Conservation (phyloP, 2,797 vertebrate species). For the Intellagama lesueurii region DNA sequence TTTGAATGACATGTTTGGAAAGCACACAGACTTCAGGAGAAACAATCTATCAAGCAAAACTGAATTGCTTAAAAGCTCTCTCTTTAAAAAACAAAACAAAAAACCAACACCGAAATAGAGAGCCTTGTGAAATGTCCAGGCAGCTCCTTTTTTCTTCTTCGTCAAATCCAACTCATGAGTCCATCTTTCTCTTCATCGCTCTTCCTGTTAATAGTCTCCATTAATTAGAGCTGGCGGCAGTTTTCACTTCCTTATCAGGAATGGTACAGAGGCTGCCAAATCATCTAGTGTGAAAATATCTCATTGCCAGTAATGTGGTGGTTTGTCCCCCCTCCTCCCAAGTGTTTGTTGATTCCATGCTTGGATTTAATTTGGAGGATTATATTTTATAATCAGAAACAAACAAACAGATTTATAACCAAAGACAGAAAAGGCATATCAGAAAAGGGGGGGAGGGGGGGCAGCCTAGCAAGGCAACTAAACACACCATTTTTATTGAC, state of each 20-base stretch:
- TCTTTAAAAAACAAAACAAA: neutral
- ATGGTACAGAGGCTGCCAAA: conserved; percentile 77
- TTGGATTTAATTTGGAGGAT: conserved; percentile 79
- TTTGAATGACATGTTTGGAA: conserved; percentile 56
- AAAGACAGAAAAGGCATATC: conserved; percentile 74
- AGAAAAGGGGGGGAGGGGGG: conserved; percentile 72
- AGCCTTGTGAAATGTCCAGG: conserved; percentile 57
- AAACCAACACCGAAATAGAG: conserved; percentile 19
- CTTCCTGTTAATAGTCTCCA: conserved; percentile 73
- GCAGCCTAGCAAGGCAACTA: conserved; percentile 81
- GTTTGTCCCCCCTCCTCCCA: conserved; percentile 66
- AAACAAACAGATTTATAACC: conserved; percentile 88
- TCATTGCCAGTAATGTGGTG: conserved; percentile 70
- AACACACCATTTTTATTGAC: conserved; percentile 99
- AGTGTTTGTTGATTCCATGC: conserved; percentile 81
- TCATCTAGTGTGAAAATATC: conserved; percentile 79
- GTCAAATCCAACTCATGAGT: conserved; percentile 75
- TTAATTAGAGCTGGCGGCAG: conserved; percentile 82
- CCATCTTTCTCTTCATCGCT: conserved; percentile 56
- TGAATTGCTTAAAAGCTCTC: conserved; percentile 36
- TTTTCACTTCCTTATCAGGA: conserved; percentile 76
- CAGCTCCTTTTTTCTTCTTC: conserved; percentile 67
- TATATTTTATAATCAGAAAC: conserved; percentile 80
- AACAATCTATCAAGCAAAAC: conserved; percentile 50
- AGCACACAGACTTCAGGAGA: conserved; percentile 18